Base-by-base conservation (phyloP, 1,140 invertebrate species). In the Temnothorax nylanderi region DNA sequence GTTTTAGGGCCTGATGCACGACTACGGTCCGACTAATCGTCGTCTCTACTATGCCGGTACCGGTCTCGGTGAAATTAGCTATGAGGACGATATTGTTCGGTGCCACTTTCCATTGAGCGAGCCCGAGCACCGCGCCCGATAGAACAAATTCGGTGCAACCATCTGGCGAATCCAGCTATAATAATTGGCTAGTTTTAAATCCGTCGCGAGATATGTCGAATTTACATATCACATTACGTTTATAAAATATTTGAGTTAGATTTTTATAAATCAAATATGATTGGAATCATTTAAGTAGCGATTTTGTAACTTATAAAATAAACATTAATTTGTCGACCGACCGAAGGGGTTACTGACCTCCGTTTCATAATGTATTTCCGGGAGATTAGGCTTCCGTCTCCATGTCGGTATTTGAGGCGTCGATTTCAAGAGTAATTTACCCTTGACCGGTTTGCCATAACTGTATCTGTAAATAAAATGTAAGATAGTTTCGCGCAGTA, bases 371-470 rank as follows among this genome's bases (percentile, higher is more conserved):
- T 94, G 93, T 32, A 95, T 94, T 65, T 94, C 94, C 3, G 94
- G 93, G 13, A 94, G 88, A 82, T 95, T 94, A 7, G 93, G 90
- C n/a, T 93, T 94, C n/a, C 94, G 89, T 67, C 92, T 91, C 94
- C 95, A 95, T 34, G 92, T 94, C 0, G 94, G 94, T 11, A 92
- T 94, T 56, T 93, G 93, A 0, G 95, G 93, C 0, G 92, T 94
- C 8, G 95, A 93, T 92, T 95, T 96, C 41, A 96, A 65, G 6
- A 95, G 86, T n/a, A 95, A 92, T 49, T 92, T 94, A 5, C 97
- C 97, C 81, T 97, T 96, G 6, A 97, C 97, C 2, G 97, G 97
- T 91, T 97, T 97, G 7, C 97, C 97, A 93, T 97, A 97, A 5
- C 97, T 97, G 87, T 98, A 97, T 78, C 97, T 97, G 85, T 44